These are phyloP conservation scores for Lethenteron camtschaticum DNA, from an alignment of 2,113 vertebrate species.

Conservation along the genomic window DNA sequence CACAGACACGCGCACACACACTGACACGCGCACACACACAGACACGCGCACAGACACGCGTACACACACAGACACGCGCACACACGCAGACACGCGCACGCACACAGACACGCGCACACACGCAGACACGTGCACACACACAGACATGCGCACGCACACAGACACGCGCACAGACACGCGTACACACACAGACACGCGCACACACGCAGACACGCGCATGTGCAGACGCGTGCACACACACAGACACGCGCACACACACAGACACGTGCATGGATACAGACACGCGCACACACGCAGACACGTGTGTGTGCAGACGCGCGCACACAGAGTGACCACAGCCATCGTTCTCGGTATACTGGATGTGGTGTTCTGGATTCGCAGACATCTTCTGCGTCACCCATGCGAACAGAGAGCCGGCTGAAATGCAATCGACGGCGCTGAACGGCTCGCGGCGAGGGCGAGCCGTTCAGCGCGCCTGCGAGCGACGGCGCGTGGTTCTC, in stretches of 20 bases:
- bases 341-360: too few relatives aligned
- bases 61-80: constrained; percentile 1
- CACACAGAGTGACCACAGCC: not conserved
- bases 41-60: not conserved
- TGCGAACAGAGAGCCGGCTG: too few relatives aligned
- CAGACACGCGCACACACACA: not conserved
- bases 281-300: not conserved
- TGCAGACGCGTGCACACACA: not conserved
- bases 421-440: too few relatives aligned
- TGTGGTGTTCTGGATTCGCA: too few relatives aligned
- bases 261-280: not conserved
- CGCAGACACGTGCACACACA: not conserved
- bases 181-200: too few relatives aligned
- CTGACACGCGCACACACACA: not conserved
- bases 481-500: too few relatives aligned
- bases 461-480: too few relatives aligned
- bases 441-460: too few relatives aligned
- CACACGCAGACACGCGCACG: not conserved
- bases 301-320: not conserved
- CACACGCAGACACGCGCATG: too few relatives aligned
- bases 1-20: not conserved
- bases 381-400: too few relatives aligned
- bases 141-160: too few relatives aligned
- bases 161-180: too few relatives aligned
- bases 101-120: constrained; percentile 1